Base-by-base conservation (phyloP, 2,888 invertebrate species). In the Stenodema calcarata region DNA sequence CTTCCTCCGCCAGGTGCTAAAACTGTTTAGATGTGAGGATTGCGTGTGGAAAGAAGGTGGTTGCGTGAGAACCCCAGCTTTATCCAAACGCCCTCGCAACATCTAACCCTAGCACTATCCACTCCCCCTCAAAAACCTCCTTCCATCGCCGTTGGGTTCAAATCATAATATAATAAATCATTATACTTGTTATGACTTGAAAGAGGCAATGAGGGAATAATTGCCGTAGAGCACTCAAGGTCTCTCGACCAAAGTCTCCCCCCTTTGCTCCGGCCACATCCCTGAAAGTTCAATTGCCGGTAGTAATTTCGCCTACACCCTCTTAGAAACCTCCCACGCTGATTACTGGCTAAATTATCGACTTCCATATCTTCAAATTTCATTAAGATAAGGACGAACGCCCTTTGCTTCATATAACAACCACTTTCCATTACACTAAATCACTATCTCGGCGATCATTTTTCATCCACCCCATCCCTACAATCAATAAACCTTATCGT, bases 311-410 rank as follows among this genome's bases (percentile, higher is more conserved):
- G 62, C 18, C 23, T 7, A 18, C 62, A 62, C 62, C 62, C 62
- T 62, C 62, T 62, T 7, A 62, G 23, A 4, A 62, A 23, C 62
- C 23, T 23, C 62, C 23, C 54, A 62, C 41, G 44, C 78, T 23
- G 42, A 78, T 78, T 78, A 44, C 78, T 23, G 78, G 12, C 44
- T 23, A 78, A 41, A 42, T 78, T 44, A 78, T 78, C 41, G 44
- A 78, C 23, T 18, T 78, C 44, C 23, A 78, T 78, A 78, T 78
- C 78, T 23, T 44, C 44, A 44, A 78, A 42, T 78, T 78, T 78
- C 42, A 78, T 44, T 78, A 7, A 42, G 78, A 78, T 78, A 78
- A 78, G 76, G 28, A 35, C 28, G 35, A 76, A 12, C 62, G n/a
- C 62, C 62, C n/a, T 62, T 62, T 62, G 23, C 62, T 62, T 62